Base-by-base conservation (phyloP, 2,113 vertebrate species). In the Podarcis muralis region DNA sequence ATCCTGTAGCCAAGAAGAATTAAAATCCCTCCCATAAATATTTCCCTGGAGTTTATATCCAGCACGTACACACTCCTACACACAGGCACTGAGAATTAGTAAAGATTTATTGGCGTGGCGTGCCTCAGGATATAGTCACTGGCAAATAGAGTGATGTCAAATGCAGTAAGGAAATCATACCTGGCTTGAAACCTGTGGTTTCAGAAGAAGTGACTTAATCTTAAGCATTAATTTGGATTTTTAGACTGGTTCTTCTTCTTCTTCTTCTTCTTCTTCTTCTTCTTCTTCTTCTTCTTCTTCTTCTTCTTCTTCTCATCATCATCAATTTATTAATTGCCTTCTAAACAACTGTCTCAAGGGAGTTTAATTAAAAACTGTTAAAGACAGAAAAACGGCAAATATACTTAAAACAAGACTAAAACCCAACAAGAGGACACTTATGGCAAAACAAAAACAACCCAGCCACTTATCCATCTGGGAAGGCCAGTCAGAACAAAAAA, bases 1-100 rank as follows among this genome's bases (percentile, higher is more conserved):
- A 53, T 0, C 0, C 35, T 0, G 2, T 1, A 66, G 40, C 37
- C 80, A 37, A 80, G 82, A 75, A 20, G 30, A 23, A 43, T 53
- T 53, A 57, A 32, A 66, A 48, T 68, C 35, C 37, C 18, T 90
- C 86, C 84, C 35, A 85, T 40, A 76, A 62, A 53, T 76, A 35
- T n/a, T 65, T 32, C 75, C 22, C 2, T 7, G 15, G 40, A 25
- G 71, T 65, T 57, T 5, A 13, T 37, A 71, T 78, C 66, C 53
- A 15, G 62, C 43, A 69, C 25, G 20, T 77, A 71, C 59, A n/a
- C 79, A 69, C 78, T 59, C 68, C n/a, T 12, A 35, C 35, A 65
- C 2, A 57, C 27, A 75, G 22, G 23, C 27, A 66, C n/a, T 35
- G 40, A 80, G 65, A 71, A 81, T 69, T n/a, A 69, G 7, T 27